These are phyloP conservation scores for Eupeodes latifasciatus DNA, from an alignment of 2,888 invertebrate species.

Conservation along the genomic window DNA sequence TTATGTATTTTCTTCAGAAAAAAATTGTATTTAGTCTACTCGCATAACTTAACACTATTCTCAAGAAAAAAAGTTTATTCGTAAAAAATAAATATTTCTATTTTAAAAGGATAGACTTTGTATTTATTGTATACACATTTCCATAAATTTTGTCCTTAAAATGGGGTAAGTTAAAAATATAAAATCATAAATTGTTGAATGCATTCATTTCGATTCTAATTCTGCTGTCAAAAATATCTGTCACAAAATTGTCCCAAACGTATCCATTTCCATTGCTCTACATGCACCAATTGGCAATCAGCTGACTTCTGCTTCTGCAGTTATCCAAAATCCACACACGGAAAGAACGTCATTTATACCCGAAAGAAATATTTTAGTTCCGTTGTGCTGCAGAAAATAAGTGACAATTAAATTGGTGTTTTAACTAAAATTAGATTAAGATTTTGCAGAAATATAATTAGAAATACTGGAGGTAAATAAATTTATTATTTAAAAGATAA, in stretches of 20 bases:
- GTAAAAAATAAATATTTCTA: too few species aligned
- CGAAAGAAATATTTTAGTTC: constrained; percentile 46
- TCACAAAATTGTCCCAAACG: constrained; percentile 61
- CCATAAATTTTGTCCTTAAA: neutral
- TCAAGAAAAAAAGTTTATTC: too few species aligned
- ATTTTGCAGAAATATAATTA: constrained; percentile 4
- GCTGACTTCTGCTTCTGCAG: constrained; percentile 74
- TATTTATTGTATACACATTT: too few species aligned
- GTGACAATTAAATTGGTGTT: constrained; percentile 23
- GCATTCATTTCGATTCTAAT: constrained; percentile 26
- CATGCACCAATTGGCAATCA: constrained; percentile 60
- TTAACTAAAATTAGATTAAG: constrained; percentile 26
- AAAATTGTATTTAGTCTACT: too few species aligned
- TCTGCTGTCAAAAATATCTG: constrained; percentile 35
- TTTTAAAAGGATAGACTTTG: too few species aligned
- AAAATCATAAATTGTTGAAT: neutral
- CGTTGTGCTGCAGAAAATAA: constrained; percentile 43
- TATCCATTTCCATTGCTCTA: constrained; percentile 32
- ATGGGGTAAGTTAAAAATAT: constrained; percentile 5
- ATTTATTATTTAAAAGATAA: constrained; percentile 16
- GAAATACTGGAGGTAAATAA: constrained; percentile 37
- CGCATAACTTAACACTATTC: too few species aligned
- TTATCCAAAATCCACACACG: constrained; percentile 63
- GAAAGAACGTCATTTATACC: constrained; percentile 54
- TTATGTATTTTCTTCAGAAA: too few species aligned